Evolutionary conservation across 2,113 vertebrate species (phyloP).

Genomic region (Lycaon pictus): DNA sequence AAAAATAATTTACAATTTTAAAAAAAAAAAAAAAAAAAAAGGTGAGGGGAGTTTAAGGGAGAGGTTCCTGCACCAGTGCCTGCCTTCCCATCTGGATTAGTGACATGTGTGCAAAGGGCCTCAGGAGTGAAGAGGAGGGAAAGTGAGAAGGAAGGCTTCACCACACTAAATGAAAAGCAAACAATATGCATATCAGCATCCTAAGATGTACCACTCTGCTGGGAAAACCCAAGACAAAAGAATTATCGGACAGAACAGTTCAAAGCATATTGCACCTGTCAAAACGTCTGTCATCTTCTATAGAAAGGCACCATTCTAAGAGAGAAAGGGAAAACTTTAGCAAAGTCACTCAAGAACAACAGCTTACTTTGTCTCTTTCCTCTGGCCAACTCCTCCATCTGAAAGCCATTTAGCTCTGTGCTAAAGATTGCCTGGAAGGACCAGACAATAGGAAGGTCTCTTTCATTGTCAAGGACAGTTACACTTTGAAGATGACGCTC

Average conservation of each 20-base stretch:
- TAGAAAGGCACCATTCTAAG: constrained; percentile 89
- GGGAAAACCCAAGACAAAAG: constrained; percentile 93
- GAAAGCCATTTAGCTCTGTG: constrained; percentile 91
- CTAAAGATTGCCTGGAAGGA: constrained; percentile 91
- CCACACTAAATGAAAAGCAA: constrained; percentile 88
- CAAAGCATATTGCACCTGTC: constrained; percentile 98
- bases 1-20: no score
- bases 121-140: constrained; percentile 80
- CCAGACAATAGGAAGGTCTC: constrained; percentile 92
- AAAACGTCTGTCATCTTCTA: constrained; percentile 93
- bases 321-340: constrained; percentile 89
- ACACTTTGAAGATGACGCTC: constrained; percentile 94
- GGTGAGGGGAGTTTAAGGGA: neutral
- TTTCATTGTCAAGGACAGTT: constrained; percentile 96
- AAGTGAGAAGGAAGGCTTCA: constrained; percentile 83
- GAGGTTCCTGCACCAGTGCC: neutral
- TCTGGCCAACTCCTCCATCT: constrained; percentile 89
- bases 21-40: no score
- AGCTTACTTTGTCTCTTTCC: constrained; percentile 92
- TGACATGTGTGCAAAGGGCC: constrained; percentile 80
- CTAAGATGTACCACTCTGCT: constrained; percentile 88
- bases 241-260: constrained; percentile 95
- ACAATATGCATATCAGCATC: constrained; percentile 89
- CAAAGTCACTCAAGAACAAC: constrained; percentile 92
- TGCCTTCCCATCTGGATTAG: constrained; percentile 81